Evolutionary conservation across 2,888 invertebrate species (phyloP), one percentile per base, ranked within the genome.

Genomic region (Drosophila rellima): DNA sequence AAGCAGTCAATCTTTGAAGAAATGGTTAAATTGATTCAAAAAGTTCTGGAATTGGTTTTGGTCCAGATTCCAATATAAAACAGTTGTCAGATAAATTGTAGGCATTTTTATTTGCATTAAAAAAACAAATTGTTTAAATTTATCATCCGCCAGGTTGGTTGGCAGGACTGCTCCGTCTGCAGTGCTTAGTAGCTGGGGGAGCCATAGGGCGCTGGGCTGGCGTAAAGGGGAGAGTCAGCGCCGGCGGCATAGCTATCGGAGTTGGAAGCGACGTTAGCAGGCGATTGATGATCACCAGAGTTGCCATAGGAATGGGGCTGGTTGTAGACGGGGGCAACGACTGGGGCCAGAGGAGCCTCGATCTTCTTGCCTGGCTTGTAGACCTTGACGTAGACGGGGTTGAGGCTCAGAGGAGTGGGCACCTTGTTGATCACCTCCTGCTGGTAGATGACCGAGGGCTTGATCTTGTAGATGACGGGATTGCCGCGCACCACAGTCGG

Each of bases 311-410:
- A 54, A 40, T 75, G 70, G 10, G 56, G 74, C 62, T 88, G 82
- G 31, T 61, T 74, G 66, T 90, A 89, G 62, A 67, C 74, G 54
- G 90, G 82, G 3, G 81, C 82, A n/a, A 88, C 83, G 48, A 90
- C 88, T 23, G 90, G 90, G 20, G 85, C 82, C 51, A 87, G 45
- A 0, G 90, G 90, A 11, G 88, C 83, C 64, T 90, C 86, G 39
- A 91, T 86, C 63, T 90, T 90, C 84, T 91, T 91, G 86, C 91
- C 92, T 23, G 92, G 91, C 69, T 92, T 91, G 85, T 91, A 91
- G 55, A 92, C 92, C 78, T 92, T 91, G 2, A 92, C 92, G 79
- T 92, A 92, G 66, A 92, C 92, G 40, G 92, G 92, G 51, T 91
- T 91, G 20, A 92, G 82, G 76, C 90, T 91, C 37, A 92, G 80